Evolutionary conservation across 2,797 vertebrate species (phyloP).

Genomic region (Aulostomus chinensis): DNA sequence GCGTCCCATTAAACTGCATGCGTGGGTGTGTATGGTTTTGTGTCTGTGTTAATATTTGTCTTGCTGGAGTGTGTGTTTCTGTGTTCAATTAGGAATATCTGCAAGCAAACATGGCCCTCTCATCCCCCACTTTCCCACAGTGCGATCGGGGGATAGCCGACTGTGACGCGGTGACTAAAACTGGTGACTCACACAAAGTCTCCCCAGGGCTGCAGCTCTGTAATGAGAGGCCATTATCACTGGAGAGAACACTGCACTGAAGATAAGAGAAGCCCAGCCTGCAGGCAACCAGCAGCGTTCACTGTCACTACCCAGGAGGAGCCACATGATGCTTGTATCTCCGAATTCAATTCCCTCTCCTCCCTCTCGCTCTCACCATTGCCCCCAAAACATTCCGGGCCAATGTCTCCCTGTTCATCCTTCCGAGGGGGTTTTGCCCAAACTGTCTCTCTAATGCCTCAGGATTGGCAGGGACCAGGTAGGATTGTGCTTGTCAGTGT

Average conservation of each 20-base stretch:
- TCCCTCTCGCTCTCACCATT: slow-evolving; percentile 36
- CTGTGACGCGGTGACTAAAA: slow-evolving; percentile 36
- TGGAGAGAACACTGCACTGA: slow-evolving; percentile 30
- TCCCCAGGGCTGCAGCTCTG: slow-evolving; percentile 44
- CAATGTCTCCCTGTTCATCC: slow-evolving; percentile 15
- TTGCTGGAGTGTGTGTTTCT: slow-evolving; percentile 6
- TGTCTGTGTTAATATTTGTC: slow-evolving; percentile 48
- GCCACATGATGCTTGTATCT: slow-evolving; percentile 35
- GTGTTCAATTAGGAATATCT: slow-evolving; percentile 18
- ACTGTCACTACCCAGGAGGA: slow-evolving; percentile 50
- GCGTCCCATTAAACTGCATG: slow-evolving; percentile 69
- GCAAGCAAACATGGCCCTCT: background rate
- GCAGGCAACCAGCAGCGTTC: slow-evolving; percentile 16
- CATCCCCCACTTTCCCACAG: slow-evolving; percentile 7
- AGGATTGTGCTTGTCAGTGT: slow-evolving; percentile 42
- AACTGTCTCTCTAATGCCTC: slow-evolving; percentile 2
- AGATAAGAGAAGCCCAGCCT: slow-evolving; percentile 53
- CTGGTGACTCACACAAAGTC: slow-evolving; percentile 35
- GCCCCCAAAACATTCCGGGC: slow-evolving; percentile 46
- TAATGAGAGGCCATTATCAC: slow-evolving; percentile 68
- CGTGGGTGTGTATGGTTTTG: slow-evolving; percentile 39
- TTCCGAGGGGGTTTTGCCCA: too few relatives aligned
- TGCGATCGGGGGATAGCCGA: slow-evolving; percentile 12
- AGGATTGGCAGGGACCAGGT: slow-evolving; percentile 34
- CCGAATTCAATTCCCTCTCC: slow-evolving; percentile 47